Evolutionary conservation across 1,140 invertebrate species (phyloP), one percentile per base, ranked within the genome.

Genomic region (Leptinotarsa texana): DNA sequence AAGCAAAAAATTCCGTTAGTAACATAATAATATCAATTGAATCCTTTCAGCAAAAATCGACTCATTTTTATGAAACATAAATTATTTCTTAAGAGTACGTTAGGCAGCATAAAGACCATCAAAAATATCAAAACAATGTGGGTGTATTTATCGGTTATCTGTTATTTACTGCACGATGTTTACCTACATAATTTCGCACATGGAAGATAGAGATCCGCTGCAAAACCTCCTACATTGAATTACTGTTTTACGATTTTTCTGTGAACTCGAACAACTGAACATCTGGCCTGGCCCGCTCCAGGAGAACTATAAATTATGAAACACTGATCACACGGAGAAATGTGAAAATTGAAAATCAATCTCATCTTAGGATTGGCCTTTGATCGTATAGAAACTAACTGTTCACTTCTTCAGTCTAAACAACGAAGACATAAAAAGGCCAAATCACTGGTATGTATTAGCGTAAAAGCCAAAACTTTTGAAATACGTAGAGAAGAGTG

Each of bases 171-270:
- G 51, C 51, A 57, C 51, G 51, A 17, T 57, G 51, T 15, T 57
- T 57, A 57, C 51, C 51, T 57, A 57, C 51, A 57, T 57, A 57
- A 57, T 57, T 17, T 15, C 51, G 15, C 63, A 15, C 21, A 65
- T 22, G 63, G 27, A 33, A 65, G 27, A 65, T 65, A 13, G 22
- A 65, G 63, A 4, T 33, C 63, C n/a, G 63, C 21, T 65, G 63
- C 27, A 24, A 27, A 42, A 18, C 63, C 63, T 65, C 63, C 63
- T 65, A 65, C 63, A 21, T 11, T 18, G 21, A 65, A 65, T 65
- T 65, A 65, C 63, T 22, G 63, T 65, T 65, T 65, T 65, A 65
- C 63, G 63, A 65, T 65, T 65, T 65, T 65, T 65, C 63, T 21
- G 13, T 65, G 63, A 65, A 24, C 63, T 21, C 13, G 21, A 65